Evolutionary conservation across 2,888 invertebrate genomes (phyloP), one percentile per base, ranked within the genome.

Genomic region (Tenthredo notha): DNA sequence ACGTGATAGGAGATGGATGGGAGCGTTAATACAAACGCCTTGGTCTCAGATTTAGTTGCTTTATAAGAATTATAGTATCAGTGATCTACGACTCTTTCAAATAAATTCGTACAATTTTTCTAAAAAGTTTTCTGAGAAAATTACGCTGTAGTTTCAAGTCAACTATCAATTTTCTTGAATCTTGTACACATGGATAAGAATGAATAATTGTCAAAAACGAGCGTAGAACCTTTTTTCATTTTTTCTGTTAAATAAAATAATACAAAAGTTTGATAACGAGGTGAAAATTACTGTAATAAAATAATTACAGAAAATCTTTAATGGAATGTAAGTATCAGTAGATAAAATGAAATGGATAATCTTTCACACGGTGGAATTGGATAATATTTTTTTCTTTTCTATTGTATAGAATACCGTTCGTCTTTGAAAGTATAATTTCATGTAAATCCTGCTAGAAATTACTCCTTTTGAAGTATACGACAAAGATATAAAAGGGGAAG

Each of bases 1-100:
- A 43, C 72, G 21, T 74, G 72, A 74, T 43, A 18, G 43, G 43
- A 74, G 43, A 74, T 21, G 43, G 40, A 74, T 74, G 40, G 72
- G 12, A 61, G 61, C 61, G 61, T 61, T 61, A 25, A 61, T 61
- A 25, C 61, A 12, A 61, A 61, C 61, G 61, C 25, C 61, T 61
- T 61, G 21, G 61, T 25, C 25, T 21, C 25, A 61, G 61, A 61
- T 61, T 61, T 61, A 10, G n/a, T 61, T 61, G 10, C 25, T 61
- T 61, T 25, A 25, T n/a, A 61, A 61, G 12, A 61, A 61, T 61
- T 25, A 25, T 61, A 9, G 9, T 25, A 25, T 2, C 61, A 12
- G 61, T 61, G 61, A 61, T 61, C 25, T 61, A 61, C 61, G 25
- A 25, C 61, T 25, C 5, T 12, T 25, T 25, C 10, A 25, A 54